Base-by-base conservation (phyloP, 2,113 vertebrate species). In the Pollimyrus isidori region DNA sequence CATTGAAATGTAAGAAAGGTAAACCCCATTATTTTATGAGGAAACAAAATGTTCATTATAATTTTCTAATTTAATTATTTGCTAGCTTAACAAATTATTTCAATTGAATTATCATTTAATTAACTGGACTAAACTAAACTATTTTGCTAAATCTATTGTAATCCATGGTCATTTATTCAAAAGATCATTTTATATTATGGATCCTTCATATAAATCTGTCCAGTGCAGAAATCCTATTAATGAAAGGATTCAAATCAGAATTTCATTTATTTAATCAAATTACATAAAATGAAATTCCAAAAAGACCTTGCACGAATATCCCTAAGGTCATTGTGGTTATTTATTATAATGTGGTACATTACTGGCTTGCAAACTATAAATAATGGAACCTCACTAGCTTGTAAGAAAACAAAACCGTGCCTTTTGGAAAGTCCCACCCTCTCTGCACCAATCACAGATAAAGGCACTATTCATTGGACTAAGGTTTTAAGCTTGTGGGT, bases 211-310 rank as follows among this genome's bases (percentile, higher is more conserved):
- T n/a, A 48, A 80, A 46, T 84, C 45, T 84, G 82, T 23, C 82
- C 39, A 48, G 23, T 84, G 39, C 82, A 84, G 42, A 48, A 48
- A 48, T 48, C 21, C 82, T 9, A 48, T 84, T 48, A 48, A 84
- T 21, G 82, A 84, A 84, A 48, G 39, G 9, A 84, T 84, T 45
- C 42, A 45, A 84, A 45, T 48, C 39, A 84, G 45, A 84, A 84
- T 80, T 80, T 80, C 73, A 80, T 42, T 35, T 80, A 80, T 80
- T 80, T 80, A 35, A 80, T 80, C 35, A 80, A 80, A 80, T 80
- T 80, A 80, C 13, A 80, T 21, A 39, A 13, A 80, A 15, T 42
- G 39, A 21, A 80, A 17, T 80, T 42, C 73, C 5, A 42, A 80
- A 19, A 42, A 39, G 73, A 19, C 73, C 35, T 42, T 80, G 30